These are phyloP conservation scores for Trichacis sp. DNA, from an alignment of 2,888 invertebrate species.

Conservation along the genomic window DNA sequence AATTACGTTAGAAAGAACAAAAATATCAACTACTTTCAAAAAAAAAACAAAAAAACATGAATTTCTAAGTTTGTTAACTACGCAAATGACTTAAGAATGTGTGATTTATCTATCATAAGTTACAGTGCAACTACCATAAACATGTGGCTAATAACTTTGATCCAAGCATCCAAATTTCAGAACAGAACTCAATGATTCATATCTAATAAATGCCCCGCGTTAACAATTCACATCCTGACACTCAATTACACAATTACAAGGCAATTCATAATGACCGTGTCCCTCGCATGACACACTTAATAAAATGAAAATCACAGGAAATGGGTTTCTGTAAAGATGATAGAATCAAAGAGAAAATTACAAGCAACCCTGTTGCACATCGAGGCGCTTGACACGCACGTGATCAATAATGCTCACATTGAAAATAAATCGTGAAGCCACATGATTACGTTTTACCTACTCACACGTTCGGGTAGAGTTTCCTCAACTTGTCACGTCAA, in stretches of 20 bases:
- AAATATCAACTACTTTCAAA: too few relatives aligned
- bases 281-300: neutral
- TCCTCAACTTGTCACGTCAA: too few relatives aligned
- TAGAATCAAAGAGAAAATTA: constrained; percentile 16
- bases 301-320: constrained; percentile 6
- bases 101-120: too few relatives aligned
- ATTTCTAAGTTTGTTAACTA: too few relatives aligned
- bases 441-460: constrained; percentile 28
- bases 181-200: too few relatives aligned
- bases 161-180: too few relatives aligned
- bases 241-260: neutral
- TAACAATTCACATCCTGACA: neutral
- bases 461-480: neutral
- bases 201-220: too few relatives aligned
- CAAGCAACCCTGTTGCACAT: constrained; percentile 47
- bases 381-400: constrained; percentile 40
- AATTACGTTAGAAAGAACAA: too few relatives aligned
- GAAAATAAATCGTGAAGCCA: constrained; percentile 53
- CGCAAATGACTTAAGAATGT: too few relatives aligned
- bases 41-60: too few relatives aligned
- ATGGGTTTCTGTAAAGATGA: neutral
- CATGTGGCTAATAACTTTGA: too few relatives aligned
- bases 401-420: constrained; percentile 57
- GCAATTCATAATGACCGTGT: neutral
- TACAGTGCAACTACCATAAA: too few relatives aligned